Percentiles rank a stretch among this genome's conserved stretches.
These are phyloP conservation scores for Drosophila paramelanica DNA, from an alignment of 2,888 invertebrate genomes.

Conservation along the genomic window DNA sequence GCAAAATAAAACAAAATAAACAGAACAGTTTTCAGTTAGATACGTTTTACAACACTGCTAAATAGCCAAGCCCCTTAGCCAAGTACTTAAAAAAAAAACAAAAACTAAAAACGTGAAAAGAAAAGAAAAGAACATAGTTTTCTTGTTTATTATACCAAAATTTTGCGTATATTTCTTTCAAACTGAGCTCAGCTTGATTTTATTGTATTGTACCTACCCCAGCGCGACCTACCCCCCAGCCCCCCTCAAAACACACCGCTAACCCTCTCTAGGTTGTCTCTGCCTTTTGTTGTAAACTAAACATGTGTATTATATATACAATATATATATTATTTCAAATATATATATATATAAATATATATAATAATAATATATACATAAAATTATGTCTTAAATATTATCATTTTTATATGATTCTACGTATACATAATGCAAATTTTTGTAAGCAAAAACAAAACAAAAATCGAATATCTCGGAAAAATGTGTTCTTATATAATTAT, in stretches of 20 bases:
- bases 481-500: constrained; percentile 76
- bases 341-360: constrained; percentile 40
- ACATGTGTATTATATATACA: constrained; percentile 70
- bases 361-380: constrained; percentile 34
- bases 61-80: constrained; percentile 52
- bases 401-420: constrained; percentile 51
- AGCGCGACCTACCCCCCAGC: constrained; percentile 10
- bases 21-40: constrained; percentile 39
- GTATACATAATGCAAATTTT: constrained; percentile 45
- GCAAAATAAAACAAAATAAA: constrained; percentile 4
- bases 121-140: constrained; percentile 1
- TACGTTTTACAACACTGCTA: constrained; percentile 31
- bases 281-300: constrained; percentile 77
- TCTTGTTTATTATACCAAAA: constrained; percentile 35
- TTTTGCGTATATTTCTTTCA: constrained; percentile 14
- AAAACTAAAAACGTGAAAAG: constrained; percentile 4
- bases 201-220: constrained; percentile 21
- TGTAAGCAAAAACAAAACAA: constrained; percentile 44
- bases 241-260: constrained; percentile 29
- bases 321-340: constrained; percentile 28
- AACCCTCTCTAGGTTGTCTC: constrained; percentile 74
- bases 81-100: constrained; percentile 48
- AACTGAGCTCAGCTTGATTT: constrained; percentile 50
- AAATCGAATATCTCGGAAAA: constrained; percentile 77
- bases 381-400: constrained; percentile 48